These are phyloP conservation scores for Archaeoteleia sp. DNA, from an alignment of 2,888 invertebrate species.

Conservation along the genomic window DNA sequence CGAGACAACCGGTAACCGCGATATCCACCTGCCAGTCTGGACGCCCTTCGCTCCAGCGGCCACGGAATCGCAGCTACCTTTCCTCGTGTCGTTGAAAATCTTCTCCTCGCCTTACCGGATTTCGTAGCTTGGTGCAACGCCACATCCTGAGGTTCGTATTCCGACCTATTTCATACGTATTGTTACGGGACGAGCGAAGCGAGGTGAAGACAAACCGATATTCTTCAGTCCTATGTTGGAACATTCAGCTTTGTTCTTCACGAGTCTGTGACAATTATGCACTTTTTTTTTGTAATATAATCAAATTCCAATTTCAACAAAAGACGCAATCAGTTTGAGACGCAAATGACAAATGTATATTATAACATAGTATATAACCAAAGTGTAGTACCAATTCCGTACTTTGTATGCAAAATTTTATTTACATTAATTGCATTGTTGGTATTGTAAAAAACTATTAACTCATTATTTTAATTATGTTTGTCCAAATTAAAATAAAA, in stretches of 20 bases:
- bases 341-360: too few species aligned
- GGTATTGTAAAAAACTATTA: too few species aligned
- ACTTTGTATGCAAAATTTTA: too few species aligned
- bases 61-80: constrained; percentile 60
- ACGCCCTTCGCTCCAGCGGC: constrained; percentile 54
- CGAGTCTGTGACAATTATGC: too few species aligned
- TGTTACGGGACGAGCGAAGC: constrained; percentile 32
- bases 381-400: too few species aligned
- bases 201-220: constrained; percentile 24
- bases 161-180: constrained; percentile 48
- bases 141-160: constrained; percentile 69
- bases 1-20: constrained; percentile 64
- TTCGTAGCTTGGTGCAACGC: constrained; percentile 55
- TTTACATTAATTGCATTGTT: too few species aligned
- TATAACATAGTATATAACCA: too few species aligned
- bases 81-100: constrained; percentile 54
- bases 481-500: too few species aligned
- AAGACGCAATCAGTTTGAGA: too few species aligned
- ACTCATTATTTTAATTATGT: too few species aligned
- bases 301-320: too few species aligned
- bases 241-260: constrained; percentile 4
- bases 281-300: too few species aligned
- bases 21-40: constrained; percentile 60
- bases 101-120: constrained; percentile 64
- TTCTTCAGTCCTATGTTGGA: constrained; percentile 12